phyloP scores from a whole-genome alignment of 2,888 invertebrate species.

The Drosophila meridiana region DNA sequence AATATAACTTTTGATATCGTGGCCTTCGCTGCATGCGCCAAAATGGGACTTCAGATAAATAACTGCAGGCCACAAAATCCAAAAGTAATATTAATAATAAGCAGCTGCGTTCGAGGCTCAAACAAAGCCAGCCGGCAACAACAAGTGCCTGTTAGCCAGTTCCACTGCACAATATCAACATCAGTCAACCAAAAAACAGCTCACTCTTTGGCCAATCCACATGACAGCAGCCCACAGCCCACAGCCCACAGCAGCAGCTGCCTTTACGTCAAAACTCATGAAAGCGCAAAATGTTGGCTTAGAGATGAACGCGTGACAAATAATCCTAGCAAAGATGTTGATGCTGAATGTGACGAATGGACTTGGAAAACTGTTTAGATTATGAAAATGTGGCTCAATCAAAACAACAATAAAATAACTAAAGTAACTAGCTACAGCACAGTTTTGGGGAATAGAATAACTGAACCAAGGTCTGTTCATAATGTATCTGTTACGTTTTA shows the following conservation, averaged over 20 bases:
- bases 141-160: conserved; percentile 35
- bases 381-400: neutral
- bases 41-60: conserved; percentile 16
- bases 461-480: too few species aligned
- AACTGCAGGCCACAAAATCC: conserved; percentile 22
- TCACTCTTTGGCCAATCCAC: conserved; percentile 25
- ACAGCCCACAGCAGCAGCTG: conserved; percentile 28
- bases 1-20: conserved; percentile 27
- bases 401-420: too few species aligned
- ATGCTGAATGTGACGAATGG: neutral
- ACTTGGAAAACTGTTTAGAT: neutral
- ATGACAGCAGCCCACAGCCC: conserved; percentile 27
- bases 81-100: conserved; percentile 10
- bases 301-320: conserved; percentile 40
- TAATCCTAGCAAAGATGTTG: neutral
- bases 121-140: conserved; percentile 18
- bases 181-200: conserved; percentile 42
- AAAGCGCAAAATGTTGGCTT: conserved; percentile 16
- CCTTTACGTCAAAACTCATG: conserved; percentile 30
- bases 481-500: too few species aligned
- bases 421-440: too few species aligned
- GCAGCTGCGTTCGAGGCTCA: conserved; percentile 25
- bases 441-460: too few species aligned
- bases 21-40: conserved; percentile 57
- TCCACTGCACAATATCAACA: conserved; percentile 30